phyloP scores from a whole-genome alignment of 2,888 invertebrate genomes.

The Ecdyonurus torrentis region DNA sequence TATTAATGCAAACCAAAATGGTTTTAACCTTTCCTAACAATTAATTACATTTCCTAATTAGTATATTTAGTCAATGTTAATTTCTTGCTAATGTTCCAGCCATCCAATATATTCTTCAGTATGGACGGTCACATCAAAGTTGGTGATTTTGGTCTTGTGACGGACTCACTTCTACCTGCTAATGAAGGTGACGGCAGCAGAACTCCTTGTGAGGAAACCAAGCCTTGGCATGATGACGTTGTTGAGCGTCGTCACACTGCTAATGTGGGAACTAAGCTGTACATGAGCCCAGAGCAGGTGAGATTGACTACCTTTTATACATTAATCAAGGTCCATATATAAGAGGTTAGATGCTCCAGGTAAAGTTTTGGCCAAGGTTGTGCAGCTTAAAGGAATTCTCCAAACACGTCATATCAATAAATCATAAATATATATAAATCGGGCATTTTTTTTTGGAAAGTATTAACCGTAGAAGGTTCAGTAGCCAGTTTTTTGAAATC shows the following conservation, averaged over 20 bases:
- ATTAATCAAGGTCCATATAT: too few species aligned
- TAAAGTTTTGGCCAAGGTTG: too few species aligned
- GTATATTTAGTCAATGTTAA: background rate
- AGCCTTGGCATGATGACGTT: constrained; percentile 20
- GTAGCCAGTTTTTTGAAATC: too few species aligned
- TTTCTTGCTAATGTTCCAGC: constrained; percentile 28
- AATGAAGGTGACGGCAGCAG: constrained; percentile 12
- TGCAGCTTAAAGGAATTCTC: too few species aligned
- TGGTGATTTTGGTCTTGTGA: constrained; percentile 97
- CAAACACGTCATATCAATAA: too few species aligned
- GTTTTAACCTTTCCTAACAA: background rate
- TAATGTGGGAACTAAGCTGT: constrained; percentile 73
- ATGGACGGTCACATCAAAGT: constrained; percentile 82
- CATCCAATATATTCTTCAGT: constrained; percentile 87
- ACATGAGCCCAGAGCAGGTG: constrained; percentile 96
- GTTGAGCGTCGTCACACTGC: constrained; percentile 31
- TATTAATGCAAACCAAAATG: too few species aligned
- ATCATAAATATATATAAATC: too few species aligned
- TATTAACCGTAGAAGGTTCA: too few species aligned
- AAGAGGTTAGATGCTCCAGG: too few species aligned
- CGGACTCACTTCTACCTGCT: constrained; percentile 51
- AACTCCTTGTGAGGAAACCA: constrained; percentile 11
- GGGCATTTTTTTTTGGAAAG: too few species aligned
- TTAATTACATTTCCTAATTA: background rate
- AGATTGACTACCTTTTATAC: too few species aligned